Evolutionary conservation across 2,888 invertebrate species (phyloP).

Genomic region (Mechanitis messenoides): DNA sequence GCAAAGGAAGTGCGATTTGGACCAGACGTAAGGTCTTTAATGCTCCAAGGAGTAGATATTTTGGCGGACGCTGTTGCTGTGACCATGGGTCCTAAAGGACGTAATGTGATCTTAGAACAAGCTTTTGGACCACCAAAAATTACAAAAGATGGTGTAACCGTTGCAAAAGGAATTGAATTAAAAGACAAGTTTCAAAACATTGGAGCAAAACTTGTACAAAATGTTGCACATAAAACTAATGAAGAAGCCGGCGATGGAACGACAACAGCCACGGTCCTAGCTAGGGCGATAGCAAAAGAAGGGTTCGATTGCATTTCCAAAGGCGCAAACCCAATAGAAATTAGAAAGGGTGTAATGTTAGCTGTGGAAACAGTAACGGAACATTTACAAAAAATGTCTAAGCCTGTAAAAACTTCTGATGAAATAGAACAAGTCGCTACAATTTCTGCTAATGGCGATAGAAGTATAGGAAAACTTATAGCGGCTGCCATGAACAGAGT

Average conservation of each 20-base stretch:
- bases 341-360: constrained; percentile 91
- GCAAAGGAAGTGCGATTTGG: constrained; percentile 99
- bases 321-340: constrained; percentile 97
- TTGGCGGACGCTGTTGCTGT: constrained; percentile 99
- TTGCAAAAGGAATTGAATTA: constrained; percentile 97
- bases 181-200: constrained; percentile 99
- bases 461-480: constrained; percentile 91
- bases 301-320: constrained; percentile 98
- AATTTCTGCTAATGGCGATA: constrained; percentile 98
- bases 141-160: constrained; percentile 99
- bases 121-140: constrained; percentile 99
- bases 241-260: constrained; percentile 99
- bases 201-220: constrained; percentile 97
- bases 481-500: constrained; percentile 97
- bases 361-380: constrained; percentile 95
- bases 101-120: constrained; percentile 99
- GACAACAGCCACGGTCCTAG: constrained; percentile 97
- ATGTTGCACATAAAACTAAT: constrained; percentile 99
- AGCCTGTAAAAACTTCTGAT: constrained; percentile 94
- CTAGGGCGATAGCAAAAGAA: constrained; percentile 97
- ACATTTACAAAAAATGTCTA: constrained; percentile 90
- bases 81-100: constrained; percentile 99
- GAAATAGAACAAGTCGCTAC: constrained; percentile 99
- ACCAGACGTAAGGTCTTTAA: constrained; percentile 93
- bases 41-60: constrained; percentile 98